A percentile compares a stretch with the other conserved stretches of the same genome.
Evolutionary conservation across 1,140 invertebrate species (phyloP).

Genomic region (Lucilia cuprina): DNA sequence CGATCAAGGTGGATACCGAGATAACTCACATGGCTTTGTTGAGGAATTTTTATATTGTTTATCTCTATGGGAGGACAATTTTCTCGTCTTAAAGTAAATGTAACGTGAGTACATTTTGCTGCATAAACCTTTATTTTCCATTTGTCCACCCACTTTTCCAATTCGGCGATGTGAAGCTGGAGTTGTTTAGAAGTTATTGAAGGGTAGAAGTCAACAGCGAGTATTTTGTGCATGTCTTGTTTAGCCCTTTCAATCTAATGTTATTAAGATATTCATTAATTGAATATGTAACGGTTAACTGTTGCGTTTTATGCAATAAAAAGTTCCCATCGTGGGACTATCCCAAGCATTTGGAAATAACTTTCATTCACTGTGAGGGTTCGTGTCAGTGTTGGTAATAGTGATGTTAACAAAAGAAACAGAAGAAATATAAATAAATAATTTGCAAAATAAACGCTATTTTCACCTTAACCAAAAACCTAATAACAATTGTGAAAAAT

Average conservation of each 20-base stretch:
- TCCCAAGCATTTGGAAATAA: slow-evolving; percentile 16
- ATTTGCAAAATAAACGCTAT: slow-evolving; percentile 33
- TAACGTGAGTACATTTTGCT: too few relatives aligned
- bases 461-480: slow-evolving; percentile 32
- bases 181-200: too few relatives aligned
- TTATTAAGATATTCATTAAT: slow-evolving; percentile 20
- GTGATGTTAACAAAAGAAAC: slow-evolving; percentile 3
- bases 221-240: background rate
- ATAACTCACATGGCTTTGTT: too few relatives aligned
- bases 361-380: background rate
- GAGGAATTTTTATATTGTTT: too few relatives aligned
- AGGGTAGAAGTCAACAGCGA: background rate
- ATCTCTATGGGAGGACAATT: too few relatives aligned
- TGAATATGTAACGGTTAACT: slow-evolving; percentile 18
- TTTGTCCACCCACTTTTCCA: too few relatives aligned
- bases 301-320: slow-evolving; percentile 27
- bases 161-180: too few relatives aligned
- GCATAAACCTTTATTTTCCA: too few relatives aligned
- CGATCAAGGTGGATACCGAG: too few relatives aligned
- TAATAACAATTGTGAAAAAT: slow-evolving; percentile 27
- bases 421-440: slow-evolving; percentile 7
- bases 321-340: slow-evolving; percentile 30
- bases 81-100: too few relatives aligned
- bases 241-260: background rate
- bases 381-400: slow-evolving; percentile 7